Conservation (phyloP, 2,888 invertebrate genomes). For the Macrophya annulata region DNA sequence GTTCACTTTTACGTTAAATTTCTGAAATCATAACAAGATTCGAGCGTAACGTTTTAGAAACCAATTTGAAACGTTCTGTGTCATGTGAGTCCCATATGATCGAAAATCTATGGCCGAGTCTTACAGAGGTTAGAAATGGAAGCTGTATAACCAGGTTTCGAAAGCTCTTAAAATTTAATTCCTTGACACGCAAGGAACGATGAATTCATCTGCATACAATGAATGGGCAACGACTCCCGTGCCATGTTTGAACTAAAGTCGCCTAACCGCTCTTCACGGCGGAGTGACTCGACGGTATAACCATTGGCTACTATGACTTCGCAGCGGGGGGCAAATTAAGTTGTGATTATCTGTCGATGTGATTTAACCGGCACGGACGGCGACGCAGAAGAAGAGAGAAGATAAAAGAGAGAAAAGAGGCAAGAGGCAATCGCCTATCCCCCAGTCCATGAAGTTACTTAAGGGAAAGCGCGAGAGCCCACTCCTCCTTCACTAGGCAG, state of each 20-base stretch:
- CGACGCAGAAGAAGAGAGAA: not conserved
- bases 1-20: not conserved
- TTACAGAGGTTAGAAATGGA: not conserved
- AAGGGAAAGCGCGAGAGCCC: not conserved
- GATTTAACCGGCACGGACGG: conserved; percentile 73
- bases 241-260: conserved; percentile 52
- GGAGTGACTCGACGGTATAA: conserved; percentile 56
- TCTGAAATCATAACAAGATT: not conserved
- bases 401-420: not conserved
- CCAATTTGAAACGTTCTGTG: not conserved
- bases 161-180: conserved; percentile 38
- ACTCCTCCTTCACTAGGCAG: conserved; percentile 67
- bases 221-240: conserved; percentile 61
- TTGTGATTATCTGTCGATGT: conserved; percentile 79
- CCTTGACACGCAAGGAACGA: conserved; percentile 36
- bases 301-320: conserved; percentile 59
- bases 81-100: too few species aligned
- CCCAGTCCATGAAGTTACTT: not conserved
- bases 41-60: too few species aligned
- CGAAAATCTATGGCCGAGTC: not conserved
- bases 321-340: conserved; percentile 78
- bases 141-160: conserved; percentile 29
- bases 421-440: conserved; percentile 12
- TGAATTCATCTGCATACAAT: conserved; percentile 69
- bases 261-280: conserved; percentile 43